Base-by-base conservation (phyloP, 2,888 invertebrate genomes). In the Hermodice carunculata region DNA sequence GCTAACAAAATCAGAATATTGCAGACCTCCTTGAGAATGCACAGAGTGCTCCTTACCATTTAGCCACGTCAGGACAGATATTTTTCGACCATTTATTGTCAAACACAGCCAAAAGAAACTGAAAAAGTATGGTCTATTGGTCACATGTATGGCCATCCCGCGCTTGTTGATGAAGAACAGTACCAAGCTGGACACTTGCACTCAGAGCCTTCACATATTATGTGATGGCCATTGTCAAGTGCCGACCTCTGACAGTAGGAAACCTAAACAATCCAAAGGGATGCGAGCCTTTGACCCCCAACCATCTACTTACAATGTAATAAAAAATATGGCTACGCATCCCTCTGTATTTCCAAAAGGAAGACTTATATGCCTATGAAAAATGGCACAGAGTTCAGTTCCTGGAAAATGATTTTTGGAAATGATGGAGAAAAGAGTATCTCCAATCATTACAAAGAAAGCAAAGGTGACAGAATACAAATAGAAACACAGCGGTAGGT, bases 231-330 rank as follows among this genome's bases (percentile, higher is more conserved):
- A 66, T 68, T 14, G 40, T 68, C 37, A 68, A 68, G 43, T 58
- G 49, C 22, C 43, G 69, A 11, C 69, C 69, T 3, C 42, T 69
- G 3, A 49, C 64, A 4, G 19, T 34, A 17, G 48, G 29, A 5
- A 46, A 58, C 19, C 17, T 57, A 3, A 29, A 57, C 40, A 52
- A 68, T 59, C 60, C 67, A 14, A 26, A 51, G 8, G 56, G 46
- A 8, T 34, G 40, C 1, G 42, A 44, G 11, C 69, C 53, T 22
- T 28, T 67, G 5, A 59, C 67, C 5, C 65, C 59, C 6, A 69
- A 65, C 48, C 58, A 66, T 11, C 61, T 64, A 1, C 51, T 71
- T 4, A 69, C 69, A 6, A 52, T 71, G 60, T 66, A 69, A 29
- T 58, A 63, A 1, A 56, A 67, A 24, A 54, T 60, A 3, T 40